Evolutionary conservation across 2,797 vertebrate species (phyloP).

Genomic region (Garrulus glandarius): DNA sequence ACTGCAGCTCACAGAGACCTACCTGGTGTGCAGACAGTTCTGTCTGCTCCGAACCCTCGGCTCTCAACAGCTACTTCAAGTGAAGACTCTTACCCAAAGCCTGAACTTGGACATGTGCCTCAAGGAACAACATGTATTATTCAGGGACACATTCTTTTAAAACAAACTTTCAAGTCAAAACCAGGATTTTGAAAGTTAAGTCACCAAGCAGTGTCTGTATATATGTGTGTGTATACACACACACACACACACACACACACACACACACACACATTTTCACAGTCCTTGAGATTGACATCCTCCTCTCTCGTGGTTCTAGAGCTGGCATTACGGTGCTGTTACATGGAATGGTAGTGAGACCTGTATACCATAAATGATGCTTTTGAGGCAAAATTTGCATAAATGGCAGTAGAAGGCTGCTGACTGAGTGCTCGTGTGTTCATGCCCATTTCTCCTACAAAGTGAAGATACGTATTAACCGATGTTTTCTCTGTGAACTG

Average conservation of each 20-base stretch:
- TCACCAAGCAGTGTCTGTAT: not conserved
- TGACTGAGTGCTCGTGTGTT: not conserved
- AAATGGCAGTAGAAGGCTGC: not conserved
- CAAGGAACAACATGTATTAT: not conserved
- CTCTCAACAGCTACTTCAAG: not conserved
- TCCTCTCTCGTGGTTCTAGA: not conserved
- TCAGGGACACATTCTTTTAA: not conserved
- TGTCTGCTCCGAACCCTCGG: not conserved
- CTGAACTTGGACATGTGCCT: not conserved
- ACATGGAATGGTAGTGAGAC: not conserved
- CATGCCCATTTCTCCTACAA: slow-evolving; percentile 34
- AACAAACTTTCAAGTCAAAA: not conserved
- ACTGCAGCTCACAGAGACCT: not conserved
- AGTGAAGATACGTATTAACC: slow-evolving; percentile 17
- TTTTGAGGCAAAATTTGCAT: not conserved
- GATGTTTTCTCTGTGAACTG: slow-evolving; percentile 49
- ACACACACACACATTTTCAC: not conserved
- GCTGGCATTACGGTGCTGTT: not conserved
- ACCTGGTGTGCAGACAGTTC: not conserved
- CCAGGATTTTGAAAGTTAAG: not conserved
- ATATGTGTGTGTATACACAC: rapidly evolving
- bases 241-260: rapidly evolving
- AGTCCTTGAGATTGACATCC: not conserved
- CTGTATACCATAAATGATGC: not conserved
- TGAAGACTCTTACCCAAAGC: not conserved